Percentiles rank a stretch among this genome's conserved stretches.
These are phyloP conservation scores for Eupithecia inturbata DNA, from an alignment of 2,888 invertebrate species.

Conservation along the genomic window DNA sequence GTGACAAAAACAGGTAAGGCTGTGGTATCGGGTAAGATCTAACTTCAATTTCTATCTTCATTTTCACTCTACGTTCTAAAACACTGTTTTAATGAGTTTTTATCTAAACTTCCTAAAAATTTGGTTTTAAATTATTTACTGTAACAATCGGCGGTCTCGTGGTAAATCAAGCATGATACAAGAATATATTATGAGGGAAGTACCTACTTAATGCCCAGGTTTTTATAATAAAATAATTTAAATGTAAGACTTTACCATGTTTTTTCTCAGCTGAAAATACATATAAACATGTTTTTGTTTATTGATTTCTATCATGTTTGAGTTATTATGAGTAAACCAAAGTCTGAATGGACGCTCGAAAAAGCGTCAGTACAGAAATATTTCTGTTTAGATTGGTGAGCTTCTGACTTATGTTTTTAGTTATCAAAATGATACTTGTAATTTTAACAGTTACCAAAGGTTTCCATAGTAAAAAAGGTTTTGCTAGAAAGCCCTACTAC, in stretches of 20 bases:
- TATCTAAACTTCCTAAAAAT: background rate
- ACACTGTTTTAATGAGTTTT: background rate
- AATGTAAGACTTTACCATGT: background rate
- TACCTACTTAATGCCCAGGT: background rate
- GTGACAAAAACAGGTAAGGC: conserved; percentile 34
- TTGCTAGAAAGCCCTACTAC: background rate
- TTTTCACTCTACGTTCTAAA: background rate
- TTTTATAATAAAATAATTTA: no score
- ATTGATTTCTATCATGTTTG: background rate
- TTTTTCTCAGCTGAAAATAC: background rate
- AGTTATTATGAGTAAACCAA: background rate
- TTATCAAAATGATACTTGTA: background rate
- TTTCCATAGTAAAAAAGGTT: background rate
- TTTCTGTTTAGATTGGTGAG: background rate
- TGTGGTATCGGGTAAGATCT: conserved; percentile 36
- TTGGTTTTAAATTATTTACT: background rate
- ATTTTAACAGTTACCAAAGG: background rate
- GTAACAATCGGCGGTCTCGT: background rate
- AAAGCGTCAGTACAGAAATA: background rate
- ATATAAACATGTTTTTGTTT: background rate
- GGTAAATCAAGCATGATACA: conserved; percentile 4
- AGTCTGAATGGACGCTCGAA: background rate
- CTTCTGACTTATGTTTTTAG: background rate
- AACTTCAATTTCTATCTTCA: background rate
- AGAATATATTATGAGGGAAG: background rate